Conservation (phyloP, 2,797 vertebrate species). For the Malacoraja senta region DNA sequence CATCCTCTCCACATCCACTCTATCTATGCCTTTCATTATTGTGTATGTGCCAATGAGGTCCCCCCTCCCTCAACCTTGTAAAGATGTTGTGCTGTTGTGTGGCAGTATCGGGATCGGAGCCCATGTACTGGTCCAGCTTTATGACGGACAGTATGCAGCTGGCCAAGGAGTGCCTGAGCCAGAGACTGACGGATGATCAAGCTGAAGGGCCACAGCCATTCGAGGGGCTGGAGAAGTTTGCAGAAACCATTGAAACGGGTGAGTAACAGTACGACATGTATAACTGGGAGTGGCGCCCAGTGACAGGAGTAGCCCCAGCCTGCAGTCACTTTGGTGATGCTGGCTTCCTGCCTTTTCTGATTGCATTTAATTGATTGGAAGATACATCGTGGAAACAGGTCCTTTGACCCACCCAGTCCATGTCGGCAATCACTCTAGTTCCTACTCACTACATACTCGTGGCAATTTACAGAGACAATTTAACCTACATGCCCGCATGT, state of each 20-base stretch:
- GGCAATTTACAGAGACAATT: no score
- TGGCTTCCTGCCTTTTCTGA: neutral
- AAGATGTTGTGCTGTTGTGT: slow-evolving; percentile 41
- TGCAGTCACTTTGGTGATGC: neutral
- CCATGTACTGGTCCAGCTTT: slow-evolving; percentile 98
- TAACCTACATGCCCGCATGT: no score
- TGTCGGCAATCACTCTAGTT: no score
- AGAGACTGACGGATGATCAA: slow-evolving; percentile 88
- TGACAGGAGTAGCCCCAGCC: no score
- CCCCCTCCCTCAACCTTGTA: no score
- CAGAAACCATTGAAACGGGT: slow-evolving; percentile 98
- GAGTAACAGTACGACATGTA: slow-evolving; percentile 38
- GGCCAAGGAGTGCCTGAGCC: slow-evolving; percentile 93
- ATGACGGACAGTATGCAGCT: slow-evolving; percentile 99
- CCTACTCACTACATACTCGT: no score
- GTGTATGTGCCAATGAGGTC: no score
- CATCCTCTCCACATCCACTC: no score
- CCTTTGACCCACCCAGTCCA: no score
- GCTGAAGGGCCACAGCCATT: slow-evolving; percentile 90
- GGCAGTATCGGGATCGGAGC: slow-evolving; percentile 81
- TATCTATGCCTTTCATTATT: no score
- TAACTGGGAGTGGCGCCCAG: neutral
- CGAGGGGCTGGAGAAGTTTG: slow-evolving; percentile 95
- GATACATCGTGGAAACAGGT: no score
- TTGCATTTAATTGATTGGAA: no score